phyloP scores from a whole-genome alignment of 2,888 invertebrate species.

The Sturmia bella region DNA sequence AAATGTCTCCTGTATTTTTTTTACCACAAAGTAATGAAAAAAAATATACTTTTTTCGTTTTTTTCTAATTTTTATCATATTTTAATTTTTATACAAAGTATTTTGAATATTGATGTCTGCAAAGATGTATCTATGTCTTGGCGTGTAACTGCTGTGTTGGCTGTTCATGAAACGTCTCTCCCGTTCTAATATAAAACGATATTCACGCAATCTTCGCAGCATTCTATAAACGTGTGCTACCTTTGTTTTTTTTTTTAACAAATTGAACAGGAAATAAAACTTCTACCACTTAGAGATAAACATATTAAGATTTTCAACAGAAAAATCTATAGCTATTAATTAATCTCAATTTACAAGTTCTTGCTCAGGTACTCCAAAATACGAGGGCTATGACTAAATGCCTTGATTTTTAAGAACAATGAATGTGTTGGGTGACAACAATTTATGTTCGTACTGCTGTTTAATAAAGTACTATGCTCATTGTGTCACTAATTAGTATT shows the following conservation, averaged over 20 bases:
- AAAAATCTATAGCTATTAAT: conserved; percentile 20
- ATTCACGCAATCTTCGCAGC: neutral
- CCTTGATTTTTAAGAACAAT: neutral
- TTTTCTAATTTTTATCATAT: too few relatives aligned
- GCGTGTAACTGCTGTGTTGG: neutral
- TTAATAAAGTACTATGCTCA: too few relatives aligned
- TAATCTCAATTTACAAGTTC: conserved; percentile 7
- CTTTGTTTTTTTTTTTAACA: neutral
- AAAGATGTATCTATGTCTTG: neutral
- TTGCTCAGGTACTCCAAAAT: neutral
- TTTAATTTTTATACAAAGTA: neutral
- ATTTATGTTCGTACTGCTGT: too few relatives aligned
- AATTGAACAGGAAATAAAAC: neutral
- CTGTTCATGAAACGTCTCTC: neutral
- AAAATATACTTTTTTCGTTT: too few relatives aligned
- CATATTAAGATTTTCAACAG: conserved; percentile 6
- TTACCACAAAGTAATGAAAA: too few relatives aligned
- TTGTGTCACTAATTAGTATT: too few relatives aligned
- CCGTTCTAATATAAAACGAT: neutral
- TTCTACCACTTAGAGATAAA: neutral
- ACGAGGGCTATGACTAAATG: neutral
- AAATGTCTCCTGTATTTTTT: too few relatives aligned
- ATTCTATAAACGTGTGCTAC: neutral
- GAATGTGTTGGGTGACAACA: neutral
- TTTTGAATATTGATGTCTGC: neutral